Evolutionary conservation across 2,797 vertebrate species (phyloP).

Genomic region (Lycodopsis pacificus): DNA sequence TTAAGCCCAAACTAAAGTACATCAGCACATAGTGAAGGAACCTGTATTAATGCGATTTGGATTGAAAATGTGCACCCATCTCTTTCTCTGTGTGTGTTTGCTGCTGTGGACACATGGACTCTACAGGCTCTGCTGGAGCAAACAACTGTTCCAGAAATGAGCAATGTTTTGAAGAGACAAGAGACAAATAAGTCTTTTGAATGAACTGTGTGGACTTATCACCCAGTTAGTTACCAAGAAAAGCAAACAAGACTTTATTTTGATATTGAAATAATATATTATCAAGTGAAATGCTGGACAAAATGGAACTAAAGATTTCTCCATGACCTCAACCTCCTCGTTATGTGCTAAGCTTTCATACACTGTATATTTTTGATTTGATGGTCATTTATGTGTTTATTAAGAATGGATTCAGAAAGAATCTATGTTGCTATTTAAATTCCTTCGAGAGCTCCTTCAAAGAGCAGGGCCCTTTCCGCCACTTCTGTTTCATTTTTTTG

Average conservation of each 20-base stretch:
- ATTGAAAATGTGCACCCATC: neutral
- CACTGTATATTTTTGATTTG: neutral
- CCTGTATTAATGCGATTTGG: neutral
- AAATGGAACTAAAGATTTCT: neutral
- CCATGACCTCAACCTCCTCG: neutral
- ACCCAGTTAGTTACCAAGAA: neutral
- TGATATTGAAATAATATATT: neutral
- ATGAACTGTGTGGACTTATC: neutral
- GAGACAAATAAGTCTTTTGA: neutral
- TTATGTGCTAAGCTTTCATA: neutral
- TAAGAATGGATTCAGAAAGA: neutral
- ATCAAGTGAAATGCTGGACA: neutral
- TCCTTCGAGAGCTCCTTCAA: neutral
- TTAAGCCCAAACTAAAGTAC: neutral
- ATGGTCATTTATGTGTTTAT: neutral
- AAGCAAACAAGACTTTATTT: neutral
- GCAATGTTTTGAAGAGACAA: neutral
- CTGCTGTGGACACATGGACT: neutral
- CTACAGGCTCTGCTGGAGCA: neutral
- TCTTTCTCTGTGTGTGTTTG: neutral
- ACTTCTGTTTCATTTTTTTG: neutral
- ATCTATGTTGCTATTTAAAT: neutral
- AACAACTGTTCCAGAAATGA: neutral
- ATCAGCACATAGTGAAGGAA: neutral
- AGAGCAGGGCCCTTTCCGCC: neutral